Base-by-base conservation (phyloP, 1,140 invertebrate species). In the Cheumatopsyche charites region DNA sequence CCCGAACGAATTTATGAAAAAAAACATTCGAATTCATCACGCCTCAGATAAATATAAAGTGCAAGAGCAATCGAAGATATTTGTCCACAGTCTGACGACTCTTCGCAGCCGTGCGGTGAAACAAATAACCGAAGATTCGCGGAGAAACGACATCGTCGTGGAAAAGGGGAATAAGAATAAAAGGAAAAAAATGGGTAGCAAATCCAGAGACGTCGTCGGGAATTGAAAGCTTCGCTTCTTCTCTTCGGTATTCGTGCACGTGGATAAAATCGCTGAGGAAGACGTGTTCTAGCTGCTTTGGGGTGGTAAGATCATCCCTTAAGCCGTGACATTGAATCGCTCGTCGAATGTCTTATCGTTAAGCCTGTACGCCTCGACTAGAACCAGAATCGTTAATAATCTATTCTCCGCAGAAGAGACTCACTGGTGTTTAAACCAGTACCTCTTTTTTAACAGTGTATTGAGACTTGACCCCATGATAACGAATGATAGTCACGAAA, bases 301-400 rank as follows among this genome's bases (percentile, higher is more conserved):
- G n/a, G 67, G n/a, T 29, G n/a, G 67, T 42, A 58, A 43, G 71
- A 72, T 73, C 71, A 73, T 75, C 74, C 74, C 71, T 71, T 71
- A 73, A 75, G 70, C 71, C 74, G 55, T 68, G 74, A 75, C 74
- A 75, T 72, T 63, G 68, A 75, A 75, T 75, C 72, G 69, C 67
- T 73, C 55, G 71, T 73, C 65, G 70, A 75, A 75, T 73, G 68
- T 49, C 52, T 75, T 71, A 70, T 70, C 67, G 41, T 42, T 26
- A 47, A 42, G 63, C 43, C 47, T 47, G 29, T 65, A 65, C 36
- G 29, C 25, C 43, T 65, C 62, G 29, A 42, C 29, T 29, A 36
- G 62, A 65, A 43, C 62, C 41, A 15, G 29, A 41, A 65, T 41
- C 25, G 62, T 65, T 65, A 65, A 65, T 65, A 65, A 65, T 65